phyloP scores from a whole-genome alignment of 2,113 vertebrate genomes.

The Isichthys henryi region DNA sequence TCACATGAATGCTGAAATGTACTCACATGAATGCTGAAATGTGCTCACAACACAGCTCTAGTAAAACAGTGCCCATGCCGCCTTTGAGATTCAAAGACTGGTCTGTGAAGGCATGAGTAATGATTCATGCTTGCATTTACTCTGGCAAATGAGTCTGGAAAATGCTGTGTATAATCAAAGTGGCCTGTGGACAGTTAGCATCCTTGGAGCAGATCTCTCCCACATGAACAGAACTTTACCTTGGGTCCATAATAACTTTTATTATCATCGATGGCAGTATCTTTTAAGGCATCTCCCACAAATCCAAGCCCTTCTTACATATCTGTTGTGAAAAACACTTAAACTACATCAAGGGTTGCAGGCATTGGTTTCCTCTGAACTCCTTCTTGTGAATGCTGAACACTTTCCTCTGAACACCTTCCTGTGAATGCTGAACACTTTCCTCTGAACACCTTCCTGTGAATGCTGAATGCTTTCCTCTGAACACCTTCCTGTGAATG shows the following conservation, averaged over 20 bases:
- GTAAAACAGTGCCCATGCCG: background rate
- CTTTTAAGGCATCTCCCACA: background rate
- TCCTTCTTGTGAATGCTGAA: background rate
- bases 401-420: background rate
- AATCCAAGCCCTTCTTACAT: background rate
- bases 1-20: no score
- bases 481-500: no score
- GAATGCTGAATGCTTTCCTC: no score
- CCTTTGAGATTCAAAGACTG: background rate
- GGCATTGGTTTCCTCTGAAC: background rate
- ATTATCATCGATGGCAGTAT: background rate
- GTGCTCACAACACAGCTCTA: background rate
- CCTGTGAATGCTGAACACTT: background rate
- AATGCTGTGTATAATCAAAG: background rate
- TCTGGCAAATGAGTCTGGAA: background rate
- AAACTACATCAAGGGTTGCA: background rate
- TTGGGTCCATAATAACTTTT: background rate
- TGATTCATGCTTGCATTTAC: background rate
- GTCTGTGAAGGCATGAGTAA: background rate
- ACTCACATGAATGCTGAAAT: background rate
- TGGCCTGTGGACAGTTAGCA: background rate
- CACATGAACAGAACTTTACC: background rate
- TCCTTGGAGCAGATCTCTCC: background rate
- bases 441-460: no score
- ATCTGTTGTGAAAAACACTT: background rate